Evolutionary conservation across 2,113 vertebrate species (phyloP), one percentile per base, ranked within the genome.

Genomic region (Tamias sibiricus): DNA sequence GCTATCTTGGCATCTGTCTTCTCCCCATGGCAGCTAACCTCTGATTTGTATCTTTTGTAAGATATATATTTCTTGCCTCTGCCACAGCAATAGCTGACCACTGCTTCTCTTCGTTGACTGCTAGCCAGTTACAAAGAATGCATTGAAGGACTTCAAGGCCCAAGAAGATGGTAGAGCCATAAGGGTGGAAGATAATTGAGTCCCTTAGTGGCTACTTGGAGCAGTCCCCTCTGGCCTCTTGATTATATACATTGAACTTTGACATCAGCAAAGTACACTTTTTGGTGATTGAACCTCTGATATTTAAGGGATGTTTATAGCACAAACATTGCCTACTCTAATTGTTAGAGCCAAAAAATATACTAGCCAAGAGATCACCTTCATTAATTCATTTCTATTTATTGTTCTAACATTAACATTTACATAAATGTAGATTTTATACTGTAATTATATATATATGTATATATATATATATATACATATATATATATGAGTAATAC

Each of bases 301-400:
- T 8, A 85, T 72, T 90, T 95, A 92, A 49, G 49, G 4, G 32
- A 64, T 87, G 32, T 88, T 93, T 88, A 69, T 79, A 93, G 14
- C 24, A 54, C 12, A 77, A 57, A 84, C 54, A 89, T 92, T 91
- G 19, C 2, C 52, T 89, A 42, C 62, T 77, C 3, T 93, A 76
- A 81, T 88, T 95, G 32, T 86, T 96, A 94, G 19, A n/a, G 4
- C 9, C 16, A 16, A 40, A 9, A 86, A 4, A 90, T 54, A 83
- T 28, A 40, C 16, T 5, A 79, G 24, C n/a, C 66, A 72, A 90
- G 6, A 77, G 13, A 79, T 89, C 2, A 40, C n/a, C 2, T 49
- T 82, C 57, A 92, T 83, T 92, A 68, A 75, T 92, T 30, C 77
- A 87, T 71, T 96, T 19, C 10, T 44, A 95, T 71, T 81, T 96